Base-by-base conservation (phyloP, 2,113 vertebrate species). In the Phyllopteryx taeniolatus region DNA sequence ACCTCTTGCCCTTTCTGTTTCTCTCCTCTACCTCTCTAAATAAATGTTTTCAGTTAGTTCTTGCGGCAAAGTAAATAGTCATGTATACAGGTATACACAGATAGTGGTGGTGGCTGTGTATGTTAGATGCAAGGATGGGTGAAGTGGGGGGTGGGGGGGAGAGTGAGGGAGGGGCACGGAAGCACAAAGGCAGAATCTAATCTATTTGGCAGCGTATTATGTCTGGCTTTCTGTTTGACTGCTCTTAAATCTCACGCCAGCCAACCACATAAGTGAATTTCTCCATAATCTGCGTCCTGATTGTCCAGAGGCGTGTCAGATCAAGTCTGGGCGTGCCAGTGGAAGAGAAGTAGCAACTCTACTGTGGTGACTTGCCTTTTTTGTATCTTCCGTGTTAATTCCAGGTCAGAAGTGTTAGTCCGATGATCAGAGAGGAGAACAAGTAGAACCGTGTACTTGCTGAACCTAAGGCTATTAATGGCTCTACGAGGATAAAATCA, bases 181-280 rank as follows among this genome's bases (percentile, higher is more conserved):
- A 14, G 17, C 74, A 73, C 74, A 71, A 59, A 77, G 47, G 62
- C 68, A 65, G 71, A 74, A 74, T 66, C 71, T 85, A 86, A 86
- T 88, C 83, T 76, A 80, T 85, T 83, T 85, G 85, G 81, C 87
- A 85, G 68, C 62, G 39, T 68, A 71, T 81, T 76, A 69, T 63
- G 81, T 83, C 82, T 85, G 79, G 74, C 80, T 86, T 83, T 80
- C 79, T 87, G 79, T 90, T 85, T 82, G 73, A 83, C 83, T 87
- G 82, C 84, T 79, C 79, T 88, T 86, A 85, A 86, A 87, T 83
- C 79, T 87, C 81, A 83, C n/a, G 79, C 84, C 85, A 85, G 83
- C 79, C 53, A 79, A 77, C 81, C 80, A 76, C 84, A 85, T 79
- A 80, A 85, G 78, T 86, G 74, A 82, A 83, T 76, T 77, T 85